These are phyloP conservation scores for Labia minor DNA, from an alignment of 2,888 invertebrate species.

Conservation along the genomic window DNA sequence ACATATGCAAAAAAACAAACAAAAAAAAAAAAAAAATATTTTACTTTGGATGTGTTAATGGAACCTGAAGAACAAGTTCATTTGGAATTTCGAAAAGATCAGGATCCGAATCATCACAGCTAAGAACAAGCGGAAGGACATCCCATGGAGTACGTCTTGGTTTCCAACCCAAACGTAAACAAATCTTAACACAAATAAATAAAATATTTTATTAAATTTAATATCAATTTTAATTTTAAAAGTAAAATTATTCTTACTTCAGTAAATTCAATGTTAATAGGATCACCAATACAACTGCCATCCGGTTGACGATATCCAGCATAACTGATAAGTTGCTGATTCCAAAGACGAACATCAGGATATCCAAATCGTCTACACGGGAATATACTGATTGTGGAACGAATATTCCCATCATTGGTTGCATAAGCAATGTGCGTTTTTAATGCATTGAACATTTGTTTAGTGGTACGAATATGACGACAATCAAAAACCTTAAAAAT, in stretches of 20 bases:
- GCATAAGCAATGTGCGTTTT: conserved; percentile 95
- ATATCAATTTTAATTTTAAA: no score
- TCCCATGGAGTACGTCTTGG: conserved; percentile 71
- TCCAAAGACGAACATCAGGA: conserved; percentile 90
- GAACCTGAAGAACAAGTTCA: conserved; percentile 77
- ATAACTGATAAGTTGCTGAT: conserved; percentile 78
- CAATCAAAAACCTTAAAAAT: conserved; percentile 80
- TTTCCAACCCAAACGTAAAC: conserved; percentile 84
- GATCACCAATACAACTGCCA: conserved; percentile 76
- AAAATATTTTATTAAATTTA: no score
- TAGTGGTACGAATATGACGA: conserved; percentile 84
- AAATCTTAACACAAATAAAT: conserved; percentile 42
- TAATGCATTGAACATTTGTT: conserved; percentile 92
- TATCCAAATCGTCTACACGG: conserved; percentile 79
- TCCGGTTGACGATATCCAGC: conserved; percentile 82
- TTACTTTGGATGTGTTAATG: conserved; percentile 81
- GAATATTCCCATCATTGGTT: conserved; percentile 91
- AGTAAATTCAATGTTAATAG: conserved; percentile 79
- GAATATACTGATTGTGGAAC: conserved; percentile 93
- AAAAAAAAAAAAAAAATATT: no score
- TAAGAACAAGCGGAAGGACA: conserved; percentile 76
- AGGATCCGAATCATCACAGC: conserved; percentile 89
- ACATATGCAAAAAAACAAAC: no score
- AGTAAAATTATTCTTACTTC: no score
- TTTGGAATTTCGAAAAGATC: conserved; percentile 87